phyloP scores from a whole-genome alignment of 2,888 invertebrate genomes.

The Dolichopus griseipennis region DNA sequence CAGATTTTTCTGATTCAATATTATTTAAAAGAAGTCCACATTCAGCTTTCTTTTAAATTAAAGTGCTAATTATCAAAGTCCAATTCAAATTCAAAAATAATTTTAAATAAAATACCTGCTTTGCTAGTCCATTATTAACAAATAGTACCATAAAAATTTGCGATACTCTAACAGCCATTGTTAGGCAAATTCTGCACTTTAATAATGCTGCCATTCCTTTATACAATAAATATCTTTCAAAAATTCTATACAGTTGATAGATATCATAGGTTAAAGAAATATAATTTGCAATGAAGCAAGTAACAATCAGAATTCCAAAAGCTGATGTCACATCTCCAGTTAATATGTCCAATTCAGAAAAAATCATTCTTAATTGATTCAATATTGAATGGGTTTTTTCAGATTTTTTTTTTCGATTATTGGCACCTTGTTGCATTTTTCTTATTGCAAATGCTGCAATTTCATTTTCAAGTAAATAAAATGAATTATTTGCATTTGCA shows the following conservation, averaged over 20 bases:
- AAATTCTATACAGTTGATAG: background rate
- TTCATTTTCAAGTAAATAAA: background rate
- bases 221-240: background rate
- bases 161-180: background rate
- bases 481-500: background rate
- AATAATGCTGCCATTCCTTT: background rate
- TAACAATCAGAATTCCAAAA: background rate
- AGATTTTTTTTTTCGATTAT: background rate
- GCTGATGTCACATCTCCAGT: background rate
- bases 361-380: background rate
- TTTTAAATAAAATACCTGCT: background rate
- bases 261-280: background rate
- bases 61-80: too few species aligned
- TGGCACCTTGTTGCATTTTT: background rate
- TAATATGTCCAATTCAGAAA: conserved; percentile 6
- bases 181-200: background rate
- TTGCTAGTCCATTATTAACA: conserved; percentile 5
- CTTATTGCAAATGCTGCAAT: background rate
- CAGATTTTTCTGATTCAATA: conserved; percentile 23
- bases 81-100: background rate
- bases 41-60: conserved; percentile 28
- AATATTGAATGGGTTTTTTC: background rate
- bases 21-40: conserved; percentile 28
- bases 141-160: conserved; percentile 4
- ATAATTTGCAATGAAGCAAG: background rate